Evolutionary conservation across 2,113 vertebrate species (phyloP), one percentile per base, ranked within the genome.

Genomic region (Pelecanoides urinatrix): DNA sequence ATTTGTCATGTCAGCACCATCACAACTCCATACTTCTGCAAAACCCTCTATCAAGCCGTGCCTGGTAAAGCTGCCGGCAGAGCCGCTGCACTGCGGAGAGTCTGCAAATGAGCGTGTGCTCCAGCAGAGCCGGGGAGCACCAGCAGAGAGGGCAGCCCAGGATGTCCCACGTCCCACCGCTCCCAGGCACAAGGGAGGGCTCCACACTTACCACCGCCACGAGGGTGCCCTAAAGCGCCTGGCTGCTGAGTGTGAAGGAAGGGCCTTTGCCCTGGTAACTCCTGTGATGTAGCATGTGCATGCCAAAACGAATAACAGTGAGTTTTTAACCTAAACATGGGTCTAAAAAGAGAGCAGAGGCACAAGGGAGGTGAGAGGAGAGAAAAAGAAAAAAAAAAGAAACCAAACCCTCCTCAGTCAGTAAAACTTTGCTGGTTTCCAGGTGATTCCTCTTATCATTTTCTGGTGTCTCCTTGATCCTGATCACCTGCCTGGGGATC

Each of bases 191-290:
- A 0, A 59, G 58, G 29, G 26, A 61, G 16, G 71, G 34, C 32
- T 25, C 50, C 61, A 58, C 8, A 2, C 3, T 40, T 2, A 9
- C 29, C 61, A 22, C 40, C 5, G 3, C 30, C 74, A 8, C 7
- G 1, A 11, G 21, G 7, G 10, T 62, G 16, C 29, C 52, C 19
- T 13, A 5, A 44, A 70, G 23, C 0, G 1, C 5, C 30, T 21
- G n/a, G 11, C 47, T 74, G 30, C 23, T 52, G 18, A 3, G 38
- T 49, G 21, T 13, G 26, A 17, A 53, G 50, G 56, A 21, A 38
- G 34, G 11, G 10, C 6, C 23, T 55, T 55, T n/a, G 12, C 32
- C 38, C 25, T 29, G 38, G 45, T 19, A n/a, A 40, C 30, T 38
- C 44, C 23, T 11, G 15, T 55, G 22, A 49, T 20, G 34, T 52